A percentile compares a stretch with the other conserved stretches of the same genome.
Conservation (phyloP, 2,113 vertebrate species). For the Sinocyclocheilus anshuiensis region DNA sequence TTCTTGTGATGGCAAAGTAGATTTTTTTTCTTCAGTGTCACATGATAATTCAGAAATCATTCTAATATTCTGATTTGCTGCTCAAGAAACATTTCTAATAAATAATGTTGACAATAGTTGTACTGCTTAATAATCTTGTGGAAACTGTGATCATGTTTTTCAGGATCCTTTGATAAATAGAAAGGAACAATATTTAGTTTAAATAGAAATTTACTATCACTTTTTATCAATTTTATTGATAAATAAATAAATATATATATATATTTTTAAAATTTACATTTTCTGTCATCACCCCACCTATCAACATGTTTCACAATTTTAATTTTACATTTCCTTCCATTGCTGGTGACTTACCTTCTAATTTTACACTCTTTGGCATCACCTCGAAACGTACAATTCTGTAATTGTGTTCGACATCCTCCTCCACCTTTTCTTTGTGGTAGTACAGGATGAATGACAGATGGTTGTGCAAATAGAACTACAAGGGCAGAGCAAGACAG, state of each 20-base stretch:
- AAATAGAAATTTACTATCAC: background rate
- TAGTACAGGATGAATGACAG: constrained; percentile 97
- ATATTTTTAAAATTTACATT: too few species aligned
- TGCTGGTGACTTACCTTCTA: constrained; percentile 81
- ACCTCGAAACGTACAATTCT: constrained; percentile 97
- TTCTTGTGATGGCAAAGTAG: too few species aligned
- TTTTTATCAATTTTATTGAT: background rate
- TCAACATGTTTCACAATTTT: too few species aligned
- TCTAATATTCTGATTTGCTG: background rate
- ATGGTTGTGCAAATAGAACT: constrained; percentile 99
- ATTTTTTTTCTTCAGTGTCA: too few species aligned
- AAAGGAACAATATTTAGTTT: background rate
- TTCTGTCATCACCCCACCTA: too few species aligned
- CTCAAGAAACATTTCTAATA: background rate
- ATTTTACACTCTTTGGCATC: constrained; percentile 90
- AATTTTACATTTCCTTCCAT: background rate
- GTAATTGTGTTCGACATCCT: constrained; percentile 89
- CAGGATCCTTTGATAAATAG: background rate
- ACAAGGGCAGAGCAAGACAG: constrained; percentile 24
- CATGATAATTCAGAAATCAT: background rate
- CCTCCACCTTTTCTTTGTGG: constrained; percentile 92
- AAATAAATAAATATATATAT: too few species aligned
- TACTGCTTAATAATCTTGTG: too few species aligned
- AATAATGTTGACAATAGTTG: too few species aligned
- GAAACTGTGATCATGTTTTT: background rate